Percentiles rank a stretch among this genome's conserved stretches.
Evolutionary conservation across 1,140 invertebrate genomes (phyloP).

Genomic region (Ceratosolen fusciceps): DNA sequence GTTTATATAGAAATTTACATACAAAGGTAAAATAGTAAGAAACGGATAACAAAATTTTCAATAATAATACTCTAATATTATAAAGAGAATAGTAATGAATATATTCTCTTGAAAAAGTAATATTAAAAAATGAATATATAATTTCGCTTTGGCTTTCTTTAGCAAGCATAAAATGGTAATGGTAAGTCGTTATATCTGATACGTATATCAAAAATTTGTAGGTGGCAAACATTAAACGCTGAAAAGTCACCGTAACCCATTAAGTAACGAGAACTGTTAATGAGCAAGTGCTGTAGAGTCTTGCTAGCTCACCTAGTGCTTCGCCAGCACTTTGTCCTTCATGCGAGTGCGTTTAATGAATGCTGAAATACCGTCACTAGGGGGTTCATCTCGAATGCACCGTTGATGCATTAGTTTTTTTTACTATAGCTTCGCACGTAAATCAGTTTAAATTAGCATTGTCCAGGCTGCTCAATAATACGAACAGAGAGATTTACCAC

Average conservation of each 20-base stretch:
- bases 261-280: slow-evolving; percentile 24
- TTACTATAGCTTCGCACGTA: neutral
- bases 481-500: neutral
- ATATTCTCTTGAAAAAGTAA: no score
- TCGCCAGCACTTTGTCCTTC: slow-evolving; percentile 22
- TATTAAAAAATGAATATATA: neutral
- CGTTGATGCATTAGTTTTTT: neutral
- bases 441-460: slow-evolving; percentile 14
- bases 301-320: neutral
- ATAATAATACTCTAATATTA: no score
- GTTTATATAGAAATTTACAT: no score
- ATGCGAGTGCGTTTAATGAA: slow-evolving; percentile 31
- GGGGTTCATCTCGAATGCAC: neutral
- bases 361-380: neutral
- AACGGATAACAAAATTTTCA: no score
- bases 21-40: no score
- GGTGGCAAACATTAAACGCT: neutral
- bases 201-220: neutral
- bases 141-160: neutral
- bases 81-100: neutral
- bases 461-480: slow-evolving; percentile 8
- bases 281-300: slow-evolving; percentile 9
- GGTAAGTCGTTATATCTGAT: neutral
- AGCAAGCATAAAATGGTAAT: neutral
- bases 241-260: neutral